Evolutionary conservation across 2,113 vertebrate genomes (phyloP).

Genomic region (Columba janthina): DNA sequence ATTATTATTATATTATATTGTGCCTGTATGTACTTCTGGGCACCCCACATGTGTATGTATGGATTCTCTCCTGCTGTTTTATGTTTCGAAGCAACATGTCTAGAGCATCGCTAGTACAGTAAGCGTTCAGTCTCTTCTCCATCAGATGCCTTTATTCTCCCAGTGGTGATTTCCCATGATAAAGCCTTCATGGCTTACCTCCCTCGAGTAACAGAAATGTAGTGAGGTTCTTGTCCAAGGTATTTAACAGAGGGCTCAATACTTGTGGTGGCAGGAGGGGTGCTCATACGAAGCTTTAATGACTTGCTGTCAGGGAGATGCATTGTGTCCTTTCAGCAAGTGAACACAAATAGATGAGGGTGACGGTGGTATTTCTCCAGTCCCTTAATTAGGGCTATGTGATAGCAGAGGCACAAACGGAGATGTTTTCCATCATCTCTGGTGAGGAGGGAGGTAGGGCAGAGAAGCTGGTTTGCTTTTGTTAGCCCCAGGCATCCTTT

Average conservation of each 20-base stretch:
- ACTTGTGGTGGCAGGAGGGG: constrained; percentile 55
- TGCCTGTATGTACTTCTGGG: not conserved
- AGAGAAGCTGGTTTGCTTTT: constrained; percentile 4
- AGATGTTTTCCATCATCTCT: constrained; percentile 67
- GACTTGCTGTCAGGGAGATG: constrained; percentile 82
- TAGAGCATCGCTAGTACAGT: not conserved
- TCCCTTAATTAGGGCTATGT: constrained; percentile 78
- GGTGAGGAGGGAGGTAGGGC: constrained; percentile 1
- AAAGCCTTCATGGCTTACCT: not conserved
- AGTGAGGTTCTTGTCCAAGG: not conserved
- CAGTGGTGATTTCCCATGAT: not conserved
- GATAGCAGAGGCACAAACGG: constrained; percentile 52
- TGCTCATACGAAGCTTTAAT: constrained; percentile 68
- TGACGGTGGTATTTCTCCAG: constrained; percentile 74
- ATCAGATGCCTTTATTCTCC: not conserved
- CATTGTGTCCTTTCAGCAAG: constrained; percentile 76
- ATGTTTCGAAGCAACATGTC: not conserved
- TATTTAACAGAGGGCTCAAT: constrained; percentile 10
- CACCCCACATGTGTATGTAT: rapidly evolving
- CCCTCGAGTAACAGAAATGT: not conserved
- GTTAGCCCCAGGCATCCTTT: not conserved
- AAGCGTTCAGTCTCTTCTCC: not conserved
- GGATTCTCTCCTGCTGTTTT: not conserved
- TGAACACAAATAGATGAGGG: constrained; percentile 73
- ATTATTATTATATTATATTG: not conserved